Base-by-base conservation (phyloP, 2,113 vertebrate species). In the Ia io region DNA sequence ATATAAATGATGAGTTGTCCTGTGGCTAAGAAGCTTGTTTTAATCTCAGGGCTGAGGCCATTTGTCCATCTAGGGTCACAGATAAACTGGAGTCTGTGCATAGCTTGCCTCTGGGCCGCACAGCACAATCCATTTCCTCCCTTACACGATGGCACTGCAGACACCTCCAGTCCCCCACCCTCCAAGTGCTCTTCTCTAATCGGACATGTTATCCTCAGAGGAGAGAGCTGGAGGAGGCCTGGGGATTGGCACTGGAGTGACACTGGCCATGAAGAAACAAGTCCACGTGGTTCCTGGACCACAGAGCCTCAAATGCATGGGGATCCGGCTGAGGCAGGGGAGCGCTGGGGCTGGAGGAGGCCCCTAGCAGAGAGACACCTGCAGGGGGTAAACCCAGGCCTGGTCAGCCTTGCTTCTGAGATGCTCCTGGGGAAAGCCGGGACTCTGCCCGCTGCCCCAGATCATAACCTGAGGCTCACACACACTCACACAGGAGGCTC, bases 401-500 rank as follows among this genome's bases (percentile, higher is more conserved):
- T 9, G 30, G 40, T 25, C 35, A 2, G 25, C 18, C 5, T 4
- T n/a, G 61, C 30, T 13, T 32, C 30, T 4, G 51, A 40, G 42
- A n/a, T 6, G 69, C 37, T 30, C 3, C 17, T 0, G 0, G 61
- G 37, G 83, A 17, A 53, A n/a, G 30, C 12, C 18, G 1, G 70
- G n/a, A 6, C 49, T 25, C 4, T 35, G 70, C 32, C 35, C 1
- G 28, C 44, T 18, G 37, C 32, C 32, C 56, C 70, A 3, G 28
- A 3, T 1, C 23, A 20, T 2, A 0, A 11, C 18, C 37, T 0
- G 9, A 42, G 70, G n/a, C 13, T 51, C 28, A 4, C 59, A 42
- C 3, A 9, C 3, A 18, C 5, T 1, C 37, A 3, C 3, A 2
- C 40, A 2, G 35, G 28, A 1, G 47, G 6, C n/a, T n/a, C 69